These are phyloP conservation scores for Terrapene triunguis DNA, from an alignment of 2,113 vertebrate genomes.

Conservation along the genomic window DNA sequence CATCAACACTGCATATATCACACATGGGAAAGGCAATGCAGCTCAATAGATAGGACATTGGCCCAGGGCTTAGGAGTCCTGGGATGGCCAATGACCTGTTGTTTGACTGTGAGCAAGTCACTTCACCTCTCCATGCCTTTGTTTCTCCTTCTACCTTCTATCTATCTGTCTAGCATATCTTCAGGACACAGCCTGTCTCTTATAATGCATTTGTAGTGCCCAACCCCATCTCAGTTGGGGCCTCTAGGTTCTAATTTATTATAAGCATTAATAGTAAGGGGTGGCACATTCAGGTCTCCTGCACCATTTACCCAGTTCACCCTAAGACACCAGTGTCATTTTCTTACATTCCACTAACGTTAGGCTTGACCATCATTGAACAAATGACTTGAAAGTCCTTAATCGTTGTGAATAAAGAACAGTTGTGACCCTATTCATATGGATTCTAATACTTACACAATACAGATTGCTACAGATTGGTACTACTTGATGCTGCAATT, in stretches of 20 bases:
- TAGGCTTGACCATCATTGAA: not conserved
- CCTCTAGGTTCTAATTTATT: not conserved
- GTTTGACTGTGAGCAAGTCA: not conserved
- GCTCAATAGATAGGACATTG: fast-evolving
- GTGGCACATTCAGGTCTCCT: not conserved
- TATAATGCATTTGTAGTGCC: not conserved
- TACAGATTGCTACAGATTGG: not conserved
- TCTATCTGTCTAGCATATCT: not conserved
- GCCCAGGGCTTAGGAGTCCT: fast-evolving
- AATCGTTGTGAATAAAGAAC: not conserved
- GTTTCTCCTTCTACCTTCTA: not conserved
- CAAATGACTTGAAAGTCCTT: not conserved
- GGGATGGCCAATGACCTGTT: fast-evolving
- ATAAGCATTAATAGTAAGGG: not conserved
- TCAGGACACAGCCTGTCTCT: not conserved
- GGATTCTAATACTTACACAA: not conserved
- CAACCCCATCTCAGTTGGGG: not conserved
- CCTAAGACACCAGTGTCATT: not conserved
- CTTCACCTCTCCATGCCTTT: not conserved
- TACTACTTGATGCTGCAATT: fast-evolving
- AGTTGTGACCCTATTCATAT: fast-evolving
- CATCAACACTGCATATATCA: not conserved
- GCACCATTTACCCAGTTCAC: not conserved
- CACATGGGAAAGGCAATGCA: fast-evolving
- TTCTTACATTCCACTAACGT: not conserved